These are phyloP conservation scores for Sturnus vulgaris DNA, from an alignment of 2,113 vertebrate genomes.

Conservation along the genomic window DNA sequence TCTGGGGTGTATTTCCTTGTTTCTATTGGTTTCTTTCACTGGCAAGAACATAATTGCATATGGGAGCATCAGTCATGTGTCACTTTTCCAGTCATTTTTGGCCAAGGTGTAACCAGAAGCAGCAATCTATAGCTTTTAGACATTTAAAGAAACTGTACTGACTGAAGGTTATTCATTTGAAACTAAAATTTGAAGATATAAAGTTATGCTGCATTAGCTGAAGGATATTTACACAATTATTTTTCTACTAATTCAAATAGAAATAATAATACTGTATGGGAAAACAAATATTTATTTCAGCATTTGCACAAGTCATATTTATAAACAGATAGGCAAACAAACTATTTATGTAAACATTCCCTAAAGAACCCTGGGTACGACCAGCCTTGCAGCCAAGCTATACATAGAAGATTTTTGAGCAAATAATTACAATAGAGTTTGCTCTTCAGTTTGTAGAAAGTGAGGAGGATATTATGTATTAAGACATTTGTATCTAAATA, in stretches of 20 bases:
- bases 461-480: not conserved
- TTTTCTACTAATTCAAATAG: slow-evolving; percentile 32
- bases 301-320: slow-evolving; percentile 10
- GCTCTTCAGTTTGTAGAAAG: not conserved
- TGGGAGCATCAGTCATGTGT: slow-evolving; percentile 54
- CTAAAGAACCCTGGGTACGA: not conserved
- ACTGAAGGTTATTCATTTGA: slow-evolving; percentile 28
- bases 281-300: not conserved
- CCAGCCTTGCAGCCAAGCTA: not conserved
- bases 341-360: slow-evolving; percentile 35
- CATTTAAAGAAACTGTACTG: slow-evolving; percentile 31
- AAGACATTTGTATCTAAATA: not conserved
- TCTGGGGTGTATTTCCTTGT: slow-evolving; percentile 34
- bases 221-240: slow-evolving; percentile 52
- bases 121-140: slow-evolving; percentile 39
- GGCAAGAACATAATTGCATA: slow-evolving; percentile 56
- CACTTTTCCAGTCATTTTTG: slow-evolving; percentile 40
- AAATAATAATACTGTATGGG: not conserved
- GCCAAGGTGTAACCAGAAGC: slow-evolving; percentile 43
- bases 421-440: not conserved
- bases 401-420: not conserved
- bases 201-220: slow-evolving; percentile 48
- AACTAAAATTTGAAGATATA: slow-evolving; percentile 32
- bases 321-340: slow-evolving; percentile 23
- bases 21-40: slow-evolving; percentile 55